These are phyloP conservation scores for Toxotes chatareus DNA, from an alignment of 2,113 vertebrate species.

Conservation along the genomic window DNA sequence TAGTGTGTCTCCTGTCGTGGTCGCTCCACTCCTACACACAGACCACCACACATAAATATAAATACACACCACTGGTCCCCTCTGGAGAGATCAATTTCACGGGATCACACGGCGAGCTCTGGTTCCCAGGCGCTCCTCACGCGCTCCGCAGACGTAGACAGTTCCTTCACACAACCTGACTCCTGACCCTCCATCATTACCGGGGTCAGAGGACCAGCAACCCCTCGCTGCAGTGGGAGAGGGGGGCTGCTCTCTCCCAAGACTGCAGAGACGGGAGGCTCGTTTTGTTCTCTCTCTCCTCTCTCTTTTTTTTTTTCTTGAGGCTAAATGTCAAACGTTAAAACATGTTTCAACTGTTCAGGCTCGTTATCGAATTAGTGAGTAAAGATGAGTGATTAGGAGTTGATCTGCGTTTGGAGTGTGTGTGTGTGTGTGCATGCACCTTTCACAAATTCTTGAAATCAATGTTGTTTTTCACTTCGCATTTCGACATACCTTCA, in stretches of 20 bases:
- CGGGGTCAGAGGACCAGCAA: constrained; percentile 72
- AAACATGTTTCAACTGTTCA: constrained; percentile 76
- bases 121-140: constrained; percentile 82
- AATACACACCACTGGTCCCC: constrained; percentile 72
- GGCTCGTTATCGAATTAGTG: constrained; percentile 78
- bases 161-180: constrained; percentile 76
- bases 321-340: constrained; percentile 81
- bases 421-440: constrained; percentile 35
- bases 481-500: constrained; percentile 38
- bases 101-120: constrained; percentile 76
- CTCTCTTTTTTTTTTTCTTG: constrained; percentile 14
- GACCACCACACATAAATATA: constrained; percentile 65
- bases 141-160: constrained; percentile 69
- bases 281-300: neutral
- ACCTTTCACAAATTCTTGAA: constrained; percentile 40
- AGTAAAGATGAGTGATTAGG: constrained; percentile 57
- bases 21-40: constrained; percentile 42
- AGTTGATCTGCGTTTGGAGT: constrained; percentile 39
- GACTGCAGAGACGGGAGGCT: constrained; percentile 37
- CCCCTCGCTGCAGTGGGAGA: constrained; percentile 45
- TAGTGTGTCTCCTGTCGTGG: constrained; percentile 60
- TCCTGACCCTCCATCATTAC: constrained; percentile 83
- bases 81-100: constrained; percentile 81
- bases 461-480: constrained; percentile 37
- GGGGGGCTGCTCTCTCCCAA: constrained; percentile 40